Conservation (phyloP, 2,113 vertebrate species). For the Embiotoca jacksoni region DNA sequence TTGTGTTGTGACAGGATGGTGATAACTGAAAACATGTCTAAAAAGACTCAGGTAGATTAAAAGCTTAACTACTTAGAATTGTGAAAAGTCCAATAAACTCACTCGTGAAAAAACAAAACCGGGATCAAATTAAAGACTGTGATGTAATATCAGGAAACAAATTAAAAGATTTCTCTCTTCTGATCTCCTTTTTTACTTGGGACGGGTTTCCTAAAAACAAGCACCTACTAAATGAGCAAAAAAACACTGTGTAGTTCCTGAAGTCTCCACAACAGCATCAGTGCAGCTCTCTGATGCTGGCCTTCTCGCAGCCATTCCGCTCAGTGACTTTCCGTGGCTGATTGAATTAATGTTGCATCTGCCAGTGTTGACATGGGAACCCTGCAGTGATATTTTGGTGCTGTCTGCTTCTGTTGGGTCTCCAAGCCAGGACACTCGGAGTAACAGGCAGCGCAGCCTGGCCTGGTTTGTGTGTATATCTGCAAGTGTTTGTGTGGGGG, state of each 20-base stretch:
- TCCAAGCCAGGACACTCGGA: slow-evolving; percentile 55
- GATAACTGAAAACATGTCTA: slow-evolving; percentile 9
- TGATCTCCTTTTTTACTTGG: slow-evolving; percentile 4
- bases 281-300: slow-evolving; percentile 26
- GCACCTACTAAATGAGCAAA: background rate
- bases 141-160: background rate
- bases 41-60: slow-evolving; percentile 2
- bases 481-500: slow-evolving; percentile 26
- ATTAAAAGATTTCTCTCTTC: background rate
- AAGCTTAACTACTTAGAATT: slow-evolving; percentile 8
- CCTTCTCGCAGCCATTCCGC: slow-evolving; percentile 56
- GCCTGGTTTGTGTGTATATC: slow-evolving; percentile 33
- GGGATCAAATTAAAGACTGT: background rate
- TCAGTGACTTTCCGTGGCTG: slow-evolving; percentile 67
- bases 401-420: slow-evolving; percentile 72
- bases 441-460: slow-evolving; percentile 53
- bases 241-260: background rate
- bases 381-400: slow-evolving; percentile 77
- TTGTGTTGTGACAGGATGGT: slow-evolving; percentile 10
- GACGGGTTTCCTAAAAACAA: background rate
- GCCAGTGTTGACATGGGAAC: slow-evolving; percentile 75
- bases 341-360: slow-evolving; percentile 80
- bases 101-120: background rate
- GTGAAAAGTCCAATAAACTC: slow-evolving; percentile 1
- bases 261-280: slow-evolving; percentile 10